Conservation (phyloP, 1,140 invertebrate species). For the Zaprionus ornatus region DNA sequence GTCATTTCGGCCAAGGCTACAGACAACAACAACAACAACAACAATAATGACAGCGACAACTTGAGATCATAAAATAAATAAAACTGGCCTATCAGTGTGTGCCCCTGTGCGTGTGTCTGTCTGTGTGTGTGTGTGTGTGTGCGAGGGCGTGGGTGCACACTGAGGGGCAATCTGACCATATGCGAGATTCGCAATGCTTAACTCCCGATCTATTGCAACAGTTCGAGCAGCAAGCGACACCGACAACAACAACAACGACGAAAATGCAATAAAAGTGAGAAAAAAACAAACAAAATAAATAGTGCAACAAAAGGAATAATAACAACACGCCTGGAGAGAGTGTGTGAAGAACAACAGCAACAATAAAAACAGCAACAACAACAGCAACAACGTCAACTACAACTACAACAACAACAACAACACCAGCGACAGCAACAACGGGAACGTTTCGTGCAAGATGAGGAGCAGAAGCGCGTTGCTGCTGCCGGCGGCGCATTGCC, state of each 20-base stretch:
- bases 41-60: slow-evolving; percentile 28
- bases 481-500: not conserved
- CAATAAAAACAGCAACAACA: slow-evolving; percentile 18
- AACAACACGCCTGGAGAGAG: slow-evolving; percentile 2
- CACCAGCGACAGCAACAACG: not conserved
- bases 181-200: slow-evolving; percentile 55
- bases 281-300: slow-evolving; percentile 37
- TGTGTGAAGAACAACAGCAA: slow-evolving; percentile 9
- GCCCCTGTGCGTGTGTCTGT: slow-evolving; percentile 13
- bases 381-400: slow-evolving; percentile 1
- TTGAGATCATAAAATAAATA: slow-evolving; percentile 61
- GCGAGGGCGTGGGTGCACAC: not conserved
- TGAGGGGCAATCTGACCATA: slow-evolving; percentile 48
- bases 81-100: slow-evolving; percentile 38
- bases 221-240: slow-evolving; percentile 27
- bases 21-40: slow-evolving; percentile 27
- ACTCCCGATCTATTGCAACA: slow-evolving; percentile 38
- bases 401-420: slow-evolving; percentile 5
- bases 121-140: slow-evolving; percentile 3
- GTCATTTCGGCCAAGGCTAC: slow-evolving; percentile 73
- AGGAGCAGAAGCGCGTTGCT: slow-evolving; percentile 17
- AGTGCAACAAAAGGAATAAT: slow-evolving; percentile 14
- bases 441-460: slow-evolving; percentile 10
- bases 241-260: slow-evolving; percentile 48
- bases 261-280: slow-evolving; percentile 65